phyloP scores from a whole-genome alignment of 2,113 vertebrate genomes.

The Octodon degus region DNA sequence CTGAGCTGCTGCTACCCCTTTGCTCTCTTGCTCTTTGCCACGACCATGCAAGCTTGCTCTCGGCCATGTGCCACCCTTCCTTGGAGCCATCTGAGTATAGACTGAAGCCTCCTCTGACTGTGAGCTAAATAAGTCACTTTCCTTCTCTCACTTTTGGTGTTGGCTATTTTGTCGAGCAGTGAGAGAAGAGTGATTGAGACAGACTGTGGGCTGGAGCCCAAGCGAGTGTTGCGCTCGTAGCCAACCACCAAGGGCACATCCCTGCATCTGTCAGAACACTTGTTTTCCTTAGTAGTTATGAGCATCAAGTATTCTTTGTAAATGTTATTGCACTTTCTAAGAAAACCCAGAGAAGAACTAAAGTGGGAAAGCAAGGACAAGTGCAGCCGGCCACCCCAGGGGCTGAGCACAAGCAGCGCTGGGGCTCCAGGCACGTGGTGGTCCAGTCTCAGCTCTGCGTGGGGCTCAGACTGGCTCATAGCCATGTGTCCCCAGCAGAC shows the following conservation, averaged over 20 bases:
- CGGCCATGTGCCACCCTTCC: no score
- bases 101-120: no score
- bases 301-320: neutral
- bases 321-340: neutral
- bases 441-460: neutral
- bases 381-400: neutral
- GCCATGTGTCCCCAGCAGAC: rapidly evolving
- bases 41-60: no score
- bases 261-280: neutral
- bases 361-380: neutral
- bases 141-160: no score
- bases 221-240: neutral
- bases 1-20: no score
- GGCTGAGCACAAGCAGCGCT: neutral
- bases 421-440: neutral
- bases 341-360: neutral
- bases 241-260: neutral
- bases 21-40: no score
- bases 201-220: neutral
- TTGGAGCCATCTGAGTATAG: no score
- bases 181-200: no score
- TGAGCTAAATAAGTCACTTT: no score
- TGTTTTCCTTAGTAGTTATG: neutral
- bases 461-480: neutral
- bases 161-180: no score